Percentiles rank a stretch among this genome's conserved stretches.
phyloP scores from a whole-genome alignment of 2,888 invertebrate genomes.

The Julus scanicus region DNA sequence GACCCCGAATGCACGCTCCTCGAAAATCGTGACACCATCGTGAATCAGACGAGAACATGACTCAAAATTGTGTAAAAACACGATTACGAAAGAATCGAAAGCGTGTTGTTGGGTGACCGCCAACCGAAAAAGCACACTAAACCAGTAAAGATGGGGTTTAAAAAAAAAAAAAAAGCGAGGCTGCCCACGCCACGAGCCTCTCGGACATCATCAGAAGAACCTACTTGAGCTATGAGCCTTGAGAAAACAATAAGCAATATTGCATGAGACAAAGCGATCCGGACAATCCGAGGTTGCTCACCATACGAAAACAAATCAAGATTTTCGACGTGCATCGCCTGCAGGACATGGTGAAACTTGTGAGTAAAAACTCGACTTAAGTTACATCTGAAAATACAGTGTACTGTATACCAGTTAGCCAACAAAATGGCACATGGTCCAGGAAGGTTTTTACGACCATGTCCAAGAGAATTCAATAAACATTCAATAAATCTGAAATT shows the following conservation, averaged over 20 bases:
- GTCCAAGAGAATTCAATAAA: no score
- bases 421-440: no score
- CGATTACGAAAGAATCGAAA: not conserved
- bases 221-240: not conserved
- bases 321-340: no score
- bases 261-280: no score
- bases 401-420: no score
- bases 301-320: no score
- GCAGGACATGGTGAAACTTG: no score
- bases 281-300: no score
- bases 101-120: not conserved
- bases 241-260: not conserved
- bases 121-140: slow-evolving; percentile 27
- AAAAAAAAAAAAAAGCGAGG: not conserved
- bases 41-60: slow-evolving; percentile 32
- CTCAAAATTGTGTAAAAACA: not conserved
- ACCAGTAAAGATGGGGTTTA: not conserved
- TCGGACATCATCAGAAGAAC: not conserved
- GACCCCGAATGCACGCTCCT: not conserved
- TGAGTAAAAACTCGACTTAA: no score
- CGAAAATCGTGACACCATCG: slow-evolving; percentile 13
- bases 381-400: no score
- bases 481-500: no score
- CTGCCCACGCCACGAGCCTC: not conserved
- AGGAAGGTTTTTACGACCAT: no score